Evolutionary conservation across 2,888 invertebrate genomes (phyloP).

Genomic region (Phyllotreta cruciferae): DNA sequence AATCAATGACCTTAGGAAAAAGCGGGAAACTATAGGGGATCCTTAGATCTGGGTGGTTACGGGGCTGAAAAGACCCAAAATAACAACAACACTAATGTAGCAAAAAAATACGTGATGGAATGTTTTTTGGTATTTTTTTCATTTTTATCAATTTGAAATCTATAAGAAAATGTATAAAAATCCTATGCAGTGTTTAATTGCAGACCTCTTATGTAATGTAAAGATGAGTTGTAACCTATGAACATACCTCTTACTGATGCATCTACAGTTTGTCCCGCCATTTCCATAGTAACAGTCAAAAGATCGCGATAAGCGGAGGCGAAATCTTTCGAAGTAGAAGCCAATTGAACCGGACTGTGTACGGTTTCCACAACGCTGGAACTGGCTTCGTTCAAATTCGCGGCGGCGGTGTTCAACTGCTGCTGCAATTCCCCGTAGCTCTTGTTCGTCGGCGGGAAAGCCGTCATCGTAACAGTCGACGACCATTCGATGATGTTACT

Average conservation of each 20-base stretch:
- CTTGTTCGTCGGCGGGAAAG: conserved; percentile 78
- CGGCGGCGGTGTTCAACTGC: conserved; percentile 85
- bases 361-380: conserved; percentile 83
- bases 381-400: conserved; percentile 82
- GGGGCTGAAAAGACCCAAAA: too few species aligned
- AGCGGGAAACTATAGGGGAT: too few species aligned
- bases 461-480: conserved; percentile 74
- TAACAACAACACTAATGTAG: too few species aligned
- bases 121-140: too few species aligned
- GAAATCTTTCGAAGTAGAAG: conserved; percentile 78
- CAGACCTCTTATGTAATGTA: too few species aligned
- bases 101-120: too few species aligned
- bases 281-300: conserved; percentile 80
- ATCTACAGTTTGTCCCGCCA: conserved; percentile 83
- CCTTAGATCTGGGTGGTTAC: too few species aligned
- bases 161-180: too few species aligned
- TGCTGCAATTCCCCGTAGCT: conserved; percentile 82
- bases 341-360: conserved; percentile 73
- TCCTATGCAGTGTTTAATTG: too few species aligned
- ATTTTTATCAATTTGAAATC: too few species aligned
- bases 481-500: conserved; percentile 80
- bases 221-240: too few species aligned
- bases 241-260: conserved; percentile 66
- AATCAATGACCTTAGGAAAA: too few species aligned
- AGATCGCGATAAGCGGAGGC: conserved; percentile 80